Base-by-base conservation (phyloP, 2,797 vertebrate species). In the Urophycis tenuis region DNA sequence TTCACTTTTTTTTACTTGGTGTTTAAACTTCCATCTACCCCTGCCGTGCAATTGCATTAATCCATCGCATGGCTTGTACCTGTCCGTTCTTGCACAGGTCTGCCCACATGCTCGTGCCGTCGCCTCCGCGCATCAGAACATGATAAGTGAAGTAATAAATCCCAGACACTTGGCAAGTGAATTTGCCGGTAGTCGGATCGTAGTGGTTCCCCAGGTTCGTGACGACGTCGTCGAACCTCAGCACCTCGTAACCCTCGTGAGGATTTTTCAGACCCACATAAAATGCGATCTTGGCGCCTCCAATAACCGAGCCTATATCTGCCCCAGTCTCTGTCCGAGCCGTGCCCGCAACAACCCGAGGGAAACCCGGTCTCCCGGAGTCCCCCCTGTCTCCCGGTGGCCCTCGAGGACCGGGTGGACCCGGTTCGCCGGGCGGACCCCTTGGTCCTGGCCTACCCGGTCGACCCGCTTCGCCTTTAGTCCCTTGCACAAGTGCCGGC, bases 71-170 rank as follows among this genome's bases (percentile, higher is more conserved):
- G 3, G 22, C 22, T 5, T 22, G 83, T 90, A 96, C 96, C 95
- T 96, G 96, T 70, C 96, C 96, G 82, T 97, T 97, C 90, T 96
- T 97, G 89, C 96, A 97, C 81, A 97, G 91, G 79, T 97, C 96
- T 25, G 96, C 96, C 96, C 96, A 97, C 96, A 97, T 97, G 91
- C 95, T 96, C 60, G 95, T 97, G 34, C 96, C 96, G 80, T 97
- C 96, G 30, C 96, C 96, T 70, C 96, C 96, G 64, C 95, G 93
- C 96, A 97, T 97, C 80, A 97, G 93, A 78, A 96, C 92, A 83
- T 96, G 95, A 74, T 97, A 97, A 39, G 95, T 96, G 88, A 97
- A 97, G 91, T 94, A 97, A 85, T 97, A 97, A 87, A 95, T 96
- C 81, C 96, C 96, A 25, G 95, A 95, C 80, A 96, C 94, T 72